Evolutionary conservation across 2,113 vertebrate genomes (phyloP), one percentile per base, ranked within the genome.

Genomic region (Condylura cristata): DNA sequence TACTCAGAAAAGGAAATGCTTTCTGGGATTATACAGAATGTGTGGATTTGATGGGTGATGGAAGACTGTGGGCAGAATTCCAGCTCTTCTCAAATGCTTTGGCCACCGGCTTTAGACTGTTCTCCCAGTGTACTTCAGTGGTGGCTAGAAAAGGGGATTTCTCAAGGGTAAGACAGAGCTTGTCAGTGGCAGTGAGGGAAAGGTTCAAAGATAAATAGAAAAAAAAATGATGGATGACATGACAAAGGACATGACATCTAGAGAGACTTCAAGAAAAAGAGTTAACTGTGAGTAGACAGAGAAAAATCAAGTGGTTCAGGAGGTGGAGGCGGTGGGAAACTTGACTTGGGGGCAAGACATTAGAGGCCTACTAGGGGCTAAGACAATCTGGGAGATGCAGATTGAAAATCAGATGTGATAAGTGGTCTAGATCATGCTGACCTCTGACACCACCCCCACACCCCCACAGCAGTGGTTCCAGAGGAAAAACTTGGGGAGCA

Each of bases 391-490:
- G 4, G 39, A 83, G 83, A 30, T 17, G 2, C 70, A 84, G 44
- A 34, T 41, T 11, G 30, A 44, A 13, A 89, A 39, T n/a, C 51
- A 70, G 32, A 65, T 2, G 4, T 66, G 32, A 7, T 26, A 22
- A 34, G 9, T 60, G 17, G 17, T 66, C 28, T 14, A 13, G 75
- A 74, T 22, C 34, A 12, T 37, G 16, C 24, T 80, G 37, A 3
- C 32, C 34, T 76, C 32, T 41, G 1, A 48, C 20, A 26, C 5
- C 3, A 16, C 39, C 30, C 22, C 39, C 44, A 0, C 0, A 41
- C 0, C 30, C 16, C 16, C 1, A 16, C 6, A 41, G 37, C 44
- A 0, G 0, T 0, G 0, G 2, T 6, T 48, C 0, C 60, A 6
- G 17, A 1, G 6, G 32, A 11, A 13, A 6, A 3, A 24, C 5